These are phyloP conservation scores for Taeniopygia guttata DNA, from an alignment of 2,797 vertebrate species.

Conservation along the genomic window DNA sequence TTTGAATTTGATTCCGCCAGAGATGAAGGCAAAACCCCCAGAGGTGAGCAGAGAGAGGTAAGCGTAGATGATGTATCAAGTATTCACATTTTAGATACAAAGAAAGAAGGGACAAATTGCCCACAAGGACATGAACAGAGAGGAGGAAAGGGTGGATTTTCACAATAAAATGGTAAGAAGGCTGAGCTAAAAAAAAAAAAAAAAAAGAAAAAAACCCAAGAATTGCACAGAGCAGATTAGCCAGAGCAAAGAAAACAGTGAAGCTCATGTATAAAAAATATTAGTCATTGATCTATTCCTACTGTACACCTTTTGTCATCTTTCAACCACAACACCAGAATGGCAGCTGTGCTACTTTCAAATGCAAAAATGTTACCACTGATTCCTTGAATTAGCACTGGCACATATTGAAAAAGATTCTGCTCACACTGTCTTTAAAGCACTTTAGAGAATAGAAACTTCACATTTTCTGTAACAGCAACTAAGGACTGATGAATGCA, in stretches of 20 bases:
- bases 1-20: not conserved
- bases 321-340: not conserved
- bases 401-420: not conserved
- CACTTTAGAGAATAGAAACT: not conserved
- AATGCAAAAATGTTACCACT: not conserved
- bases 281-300: not conserved
- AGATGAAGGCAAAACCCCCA: not conserved
- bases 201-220: not conserved
- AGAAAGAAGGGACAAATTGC: not conserved
- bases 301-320: not conserved
- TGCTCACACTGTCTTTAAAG: constrained; percentile 6
- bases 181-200: not conserved
- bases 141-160: not conserved
- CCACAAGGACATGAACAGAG: not conserved
- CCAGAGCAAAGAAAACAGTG: not conserved
- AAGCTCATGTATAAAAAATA: not conserved
- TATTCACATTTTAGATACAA: not conserved
- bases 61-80: fast-evolving
- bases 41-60: not conserved
- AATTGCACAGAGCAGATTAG: not conserved
- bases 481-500: not conserved
- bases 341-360: not conserved
- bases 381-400: not conserved
- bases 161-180: not conserved
- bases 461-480: not conserved